Evolutionary conservation across 1,140 invertebrate species (phyloP), one percentile per base, ranked within the genome.

Genomic region (Tetraneura akinire): DNA sequence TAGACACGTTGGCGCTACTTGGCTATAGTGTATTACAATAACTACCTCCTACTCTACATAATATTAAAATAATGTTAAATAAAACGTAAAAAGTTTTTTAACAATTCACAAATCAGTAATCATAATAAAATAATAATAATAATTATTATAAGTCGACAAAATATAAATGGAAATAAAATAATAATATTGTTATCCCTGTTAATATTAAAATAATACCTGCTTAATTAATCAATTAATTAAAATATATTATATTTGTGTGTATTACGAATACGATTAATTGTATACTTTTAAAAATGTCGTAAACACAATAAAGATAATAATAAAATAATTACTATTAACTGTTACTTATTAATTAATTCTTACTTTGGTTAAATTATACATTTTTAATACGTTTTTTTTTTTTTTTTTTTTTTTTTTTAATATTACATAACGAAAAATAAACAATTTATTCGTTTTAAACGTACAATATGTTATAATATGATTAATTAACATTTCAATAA

Each of bases 391-490:
- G n/a, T n/a, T n/a, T n/a, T n/a, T n/a, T n/a, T n/a, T n/a, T n/a
- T n/a, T n/a, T n/a, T n/a, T n/a, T n/a, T n/a, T n/a, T 66, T 60
- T 66, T 13, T 62, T 4, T 64, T 45, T 68, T 45, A 68, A 68
- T 45, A 68, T 68, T 68, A 68, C 64, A 6, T 37, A 45, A 68
- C 64, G 64, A 45, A 68, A n/a, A 68, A 68, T 45, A 45, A 68
- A 68, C 64, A 68, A 68, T 68, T 37, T 64, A 64, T 37, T 64
- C 62, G 62, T 21, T 64, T 64, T 37, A 64, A 64, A 64, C 29
- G 14, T 55, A n/a, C n/a, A n/a, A n/a, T n/a, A n/a, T n/a, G n/a
- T n/a, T 64, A 32, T 64, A 37, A 64, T 37, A 37, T 13, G 13
- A 64, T 37, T 64, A 64, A 37, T 8, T 37, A 64, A 37, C 32